Evolutionary conservation across 1,140 invertebrate species (phyloP).

Genomic region (Macrobrachium rosenbergii): DNA sequence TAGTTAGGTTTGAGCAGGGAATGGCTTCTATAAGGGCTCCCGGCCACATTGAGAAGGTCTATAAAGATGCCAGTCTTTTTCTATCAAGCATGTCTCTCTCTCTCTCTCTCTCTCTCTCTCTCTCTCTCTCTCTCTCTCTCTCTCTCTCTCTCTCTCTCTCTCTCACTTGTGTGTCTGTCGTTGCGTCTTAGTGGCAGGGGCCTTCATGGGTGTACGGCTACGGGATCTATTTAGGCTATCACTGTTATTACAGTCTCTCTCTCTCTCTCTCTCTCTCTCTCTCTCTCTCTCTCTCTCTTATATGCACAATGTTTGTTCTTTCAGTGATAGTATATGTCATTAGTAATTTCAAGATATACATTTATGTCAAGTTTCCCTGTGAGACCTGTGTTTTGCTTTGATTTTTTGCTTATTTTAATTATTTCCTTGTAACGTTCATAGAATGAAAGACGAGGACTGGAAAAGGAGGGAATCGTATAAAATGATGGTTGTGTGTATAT

Average conservation of each 20-base stretch:
- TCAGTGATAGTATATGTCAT: not conserved
- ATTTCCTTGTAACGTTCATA: no score
- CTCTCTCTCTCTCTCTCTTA: not conserved
- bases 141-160: not conserved
- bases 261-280: conserved; percentile 8
- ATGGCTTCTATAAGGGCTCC: conserved; percentile 45
- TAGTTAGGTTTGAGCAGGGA: conserved; percentile 59
- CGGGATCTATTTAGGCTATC: no score
- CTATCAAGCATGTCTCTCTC: conserved; percentile 8
- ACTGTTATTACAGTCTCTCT: not conserved
- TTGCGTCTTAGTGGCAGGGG: no score
- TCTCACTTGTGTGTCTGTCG: not conserved
- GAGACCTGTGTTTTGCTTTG: no score
- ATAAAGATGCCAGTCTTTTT: conserved; percentile 46
- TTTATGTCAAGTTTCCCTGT: no score
- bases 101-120: not conserved
- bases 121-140: not conserved
- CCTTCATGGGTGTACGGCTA: no score
- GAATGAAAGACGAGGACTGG: no score
- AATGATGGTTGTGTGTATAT: no score
- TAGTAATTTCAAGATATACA: no score
- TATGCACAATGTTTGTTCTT: not conserved
- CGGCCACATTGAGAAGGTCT: conserved; percentile 38
- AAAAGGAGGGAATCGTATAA: no score
- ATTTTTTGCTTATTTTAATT: no score